A percentile compares a stretch with the other conserved stretches of the same genome.
Evolutionary conservation across 2,797 vertebrate genomes (phyloP).

Genomic region (Sebastolobus alascanus): DNA sequence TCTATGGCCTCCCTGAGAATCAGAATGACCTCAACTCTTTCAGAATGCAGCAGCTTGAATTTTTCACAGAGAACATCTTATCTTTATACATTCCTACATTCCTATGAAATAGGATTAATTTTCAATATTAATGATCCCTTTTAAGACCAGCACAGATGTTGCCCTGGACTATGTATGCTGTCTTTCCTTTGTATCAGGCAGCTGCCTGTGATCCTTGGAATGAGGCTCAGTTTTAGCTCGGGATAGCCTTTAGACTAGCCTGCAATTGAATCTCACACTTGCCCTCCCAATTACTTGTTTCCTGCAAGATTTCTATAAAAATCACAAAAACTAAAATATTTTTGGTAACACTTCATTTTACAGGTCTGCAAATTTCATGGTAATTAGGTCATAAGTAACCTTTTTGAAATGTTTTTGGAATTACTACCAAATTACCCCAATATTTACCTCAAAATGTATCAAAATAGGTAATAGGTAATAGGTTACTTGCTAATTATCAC

Average conservation of each 20-base stretch:
- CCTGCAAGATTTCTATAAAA: slow-evolving; percentile 10
- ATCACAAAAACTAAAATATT: neutral
- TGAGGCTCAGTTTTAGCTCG: slow-evolving; percentile 12
- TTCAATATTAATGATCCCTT: slow-evolving; percentile 49
- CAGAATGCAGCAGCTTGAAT: neutral
- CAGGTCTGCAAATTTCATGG: too few species aligned
- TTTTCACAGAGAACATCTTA: slow-evolving; percentile 5
- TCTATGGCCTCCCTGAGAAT: neutral
- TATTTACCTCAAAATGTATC: too few species aligned
- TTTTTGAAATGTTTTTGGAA: too few species aligned
- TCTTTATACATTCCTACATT: slow-evolving; percentile 31
- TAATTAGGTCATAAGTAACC: too few species aligned
- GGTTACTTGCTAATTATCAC: too few species aligned
- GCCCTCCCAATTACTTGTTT: neutral
- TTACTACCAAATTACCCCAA: too few species aligned
- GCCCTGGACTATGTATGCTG: neutral
- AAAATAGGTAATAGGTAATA: too few species aligned
- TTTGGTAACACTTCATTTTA: too few species aligned
- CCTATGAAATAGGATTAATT: slow-evolving; percentile 31
- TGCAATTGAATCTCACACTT: neutral
- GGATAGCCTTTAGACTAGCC: neutral
- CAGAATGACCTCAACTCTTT: neutral
- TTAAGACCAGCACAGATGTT: slow-evolving; percentile 13
- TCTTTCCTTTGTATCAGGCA: slow-evolving; percentile 9
- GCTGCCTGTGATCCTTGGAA: neutral